These are phyloP conservation scores for Sinocyclocheilus anshuiensis DNA, from an alignment of 2,113 vertebrate species.

Conservation along the genomic window DNA sequence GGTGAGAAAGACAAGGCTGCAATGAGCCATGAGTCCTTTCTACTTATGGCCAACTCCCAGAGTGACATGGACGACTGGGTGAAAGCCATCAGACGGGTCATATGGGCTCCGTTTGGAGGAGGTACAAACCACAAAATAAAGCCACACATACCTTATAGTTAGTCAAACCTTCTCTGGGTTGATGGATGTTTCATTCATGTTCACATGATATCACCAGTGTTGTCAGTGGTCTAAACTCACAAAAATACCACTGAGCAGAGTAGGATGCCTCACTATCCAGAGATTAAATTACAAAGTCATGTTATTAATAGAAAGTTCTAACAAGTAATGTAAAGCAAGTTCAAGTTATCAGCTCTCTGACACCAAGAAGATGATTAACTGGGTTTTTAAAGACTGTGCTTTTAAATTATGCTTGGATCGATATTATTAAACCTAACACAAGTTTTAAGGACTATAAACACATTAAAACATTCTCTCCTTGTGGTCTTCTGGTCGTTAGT, in stretches of 20 bases:
- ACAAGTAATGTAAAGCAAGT: constrained; percentile 28
- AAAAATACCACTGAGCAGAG: constrained; percentile 62
- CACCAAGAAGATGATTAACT: neutral
- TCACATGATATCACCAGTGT: neutral
- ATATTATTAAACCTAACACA: neutral
- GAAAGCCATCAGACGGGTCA: constrained; percentile 91
- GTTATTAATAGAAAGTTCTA: constrained; percentile 62
- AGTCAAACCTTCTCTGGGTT: no score
- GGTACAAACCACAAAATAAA: constrained; percentile 72
- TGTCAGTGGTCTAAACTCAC: constrained; percentile 31
- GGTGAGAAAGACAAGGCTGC: constrained; percentile 83
- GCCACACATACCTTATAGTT: no score
- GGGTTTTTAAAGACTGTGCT: neutral
- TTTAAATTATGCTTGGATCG: neutral
- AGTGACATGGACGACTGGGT: constrained; percentile 96
- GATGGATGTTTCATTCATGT: neutral
- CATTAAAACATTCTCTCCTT: neutral
- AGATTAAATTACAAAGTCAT: constrained; percentile 62
- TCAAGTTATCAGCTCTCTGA: constrained; percentile 1
- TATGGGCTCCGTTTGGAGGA: constrained; percentile 83
- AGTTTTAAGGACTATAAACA: neutral
- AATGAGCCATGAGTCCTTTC: constrained; percentile 88
- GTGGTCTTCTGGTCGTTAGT: neutral
- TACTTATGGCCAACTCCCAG: constrained; percentile 96
- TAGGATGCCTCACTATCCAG: constrained; percentile 52